Conservation (phyloP, 2,797 vertebrate species). For the Cirrhinus molitorella region DNA sequence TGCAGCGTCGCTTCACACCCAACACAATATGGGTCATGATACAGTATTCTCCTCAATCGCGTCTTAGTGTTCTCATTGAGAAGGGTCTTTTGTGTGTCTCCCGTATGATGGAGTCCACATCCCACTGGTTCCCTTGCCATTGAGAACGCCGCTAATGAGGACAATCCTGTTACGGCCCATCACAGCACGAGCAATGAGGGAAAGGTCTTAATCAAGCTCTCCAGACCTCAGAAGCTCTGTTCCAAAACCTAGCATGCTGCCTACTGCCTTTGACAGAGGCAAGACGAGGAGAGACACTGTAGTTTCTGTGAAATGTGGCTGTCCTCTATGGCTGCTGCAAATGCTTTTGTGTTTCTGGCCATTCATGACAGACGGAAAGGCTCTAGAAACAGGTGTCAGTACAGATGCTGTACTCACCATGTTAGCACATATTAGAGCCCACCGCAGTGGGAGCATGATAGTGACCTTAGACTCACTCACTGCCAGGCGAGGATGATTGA, state of each 20-base stretch:
- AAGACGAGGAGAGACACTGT: neutral
- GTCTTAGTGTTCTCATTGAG: constrained; percentile 46
- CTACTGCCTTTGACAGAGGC: neutral
- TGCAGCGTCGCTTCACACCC: constrained; percentile 67
- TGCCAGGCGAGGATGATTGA: constrained; percentile 37
- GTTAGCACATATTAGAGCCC: constrained; percentile 45
- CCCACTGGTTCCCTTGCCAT: constrained; percentile 66
- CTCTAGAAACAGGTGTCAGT: constrained; percentile 40
- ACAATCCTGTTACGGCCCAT: constrained; percentile 80
- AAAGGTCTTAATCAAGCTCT: constrained; percentile 63
- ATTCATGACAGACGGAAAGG: too few relatives aligned
- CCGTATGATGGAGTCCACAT: constrained; percentile 34
- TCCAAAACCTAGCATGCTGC: constrained; percentile 17
- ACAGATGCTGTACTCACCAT: constrained; percentile 48
- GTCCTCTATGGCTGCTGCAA: neutral
- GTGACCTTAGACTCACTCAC: constrained; percentile 21
- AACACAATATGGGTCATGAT: constrained; percentile 80
- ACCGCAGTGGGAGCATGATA: neutral
- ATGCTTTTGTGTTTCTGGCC: constrained; percentile 6
- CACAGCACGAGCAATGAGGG: constrained; percentile 43
- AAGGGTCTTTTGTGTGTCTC: constrained; percentile 35
- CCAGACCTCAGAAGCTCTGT: constrained; percentile 22
- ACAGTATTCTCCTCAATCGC: constrained; percentile 57
- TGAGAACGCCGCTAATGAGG: constrained; percentile 79
- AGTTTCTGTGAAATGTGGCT: neutral